Conservation (phyloP, 2,113 vertebrate genomes). For the Lophotis ruficrista region DNA sequence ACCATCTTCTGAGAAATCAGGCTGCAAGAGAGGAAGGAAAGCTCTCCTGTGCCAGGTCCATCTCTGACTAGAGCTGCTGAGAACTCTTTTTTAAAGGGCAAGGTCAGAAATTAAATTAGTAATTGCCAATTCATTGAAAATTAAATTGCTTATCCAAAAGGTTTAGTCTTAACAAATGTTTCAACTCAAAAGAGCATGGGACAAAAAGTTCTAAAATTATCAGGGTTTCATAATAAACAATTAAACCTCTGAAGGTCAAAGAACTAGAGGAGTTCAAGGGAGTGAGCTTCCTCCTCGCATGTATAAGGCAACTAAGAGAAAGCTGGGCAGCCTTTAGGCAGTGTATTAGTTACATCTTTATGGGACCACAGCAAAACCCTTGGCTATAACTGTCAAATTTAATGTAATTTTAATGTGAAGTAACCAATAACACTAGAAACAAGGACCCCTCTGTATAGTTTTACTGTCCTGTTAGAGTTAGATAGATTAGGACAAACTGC, state of each 20-base stretch:
- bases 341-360: not conserved
- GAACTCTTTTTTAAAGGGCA: not conserved
- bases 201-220: not conserved
- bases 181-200: not conserved
- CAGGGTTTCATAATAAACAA: not conserved
- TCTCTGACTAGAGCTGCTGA: not conserved
- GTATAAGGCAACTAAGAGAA: not conserved
- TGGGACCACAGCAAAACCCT: not conserved
- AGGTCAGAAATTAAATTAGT: not conserved
- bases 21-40: not conserved
- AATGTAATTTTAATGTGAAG: not conserved
- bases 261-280: not conserved
- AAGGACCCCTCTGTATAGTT: not conserved
- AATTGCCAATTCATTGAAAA: not conserved
- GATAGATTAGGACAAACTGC: not conserved
- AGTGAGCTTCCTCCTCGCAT: not conserved
- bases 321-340: not conserved
- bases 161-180: not conserved
- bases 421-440: not conserved
- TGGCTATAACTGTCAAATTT: not conserved
- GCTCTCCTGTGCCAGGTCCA: not conserved
- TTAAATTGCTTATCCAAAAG: not conserved
- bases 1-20: not conserved
- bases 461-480: not conserved
- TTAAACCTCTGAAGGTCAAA: not conserved